These are phyloP conservation scores for Sisor rabdophorus DNA, from an alignment of 2,113 vertebrate genomes.

Conservation along the genomic window DNA sequence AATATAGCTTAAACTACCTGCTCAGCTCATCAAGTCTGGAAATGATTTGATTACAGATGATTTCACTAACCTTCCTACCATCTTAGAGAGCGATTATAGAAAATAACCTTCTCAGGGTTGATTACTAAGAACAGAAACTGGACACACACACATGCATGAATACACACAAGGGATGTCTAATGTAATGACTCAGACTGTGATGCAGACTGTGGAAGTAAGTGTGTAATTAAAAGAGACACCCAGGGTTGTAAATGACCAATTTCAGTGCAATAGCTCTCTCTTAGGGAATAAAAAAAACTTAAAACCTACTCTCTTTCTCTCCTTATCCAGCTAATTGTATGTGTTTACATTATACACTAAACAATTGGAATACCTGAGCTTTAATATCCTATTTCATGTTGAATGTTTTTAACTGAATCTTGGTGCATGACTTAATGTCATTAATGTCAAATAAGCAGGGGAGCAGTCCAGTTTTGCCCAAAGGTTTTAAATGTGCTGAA, in stretches of 20 bases:
- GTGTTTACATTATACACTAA: neutral
- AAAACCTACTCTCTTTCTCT: neutral
- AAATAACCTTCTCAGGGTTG: neutral
- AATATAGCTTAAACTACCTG: neutral
- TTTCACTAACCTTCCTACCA: neutral
- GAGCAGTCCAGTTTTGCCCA: too few species aligned
- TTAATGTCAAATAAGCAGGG: too few species aligned
- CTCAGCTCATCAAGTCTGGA: constrained; percentile 8
- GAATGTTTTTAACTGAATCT: too few species aligned
- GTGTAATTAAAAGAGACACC: constrained; percentile 21
- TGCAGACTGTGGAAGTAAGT: constrained; percentile 7
- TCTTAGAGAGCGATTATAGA: constrained; percentile 1
- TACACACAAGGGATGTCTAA: constrained; percentile 1
- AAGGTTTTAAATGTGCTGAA: too few species aligned
- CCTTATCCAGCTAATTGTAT: neutral
- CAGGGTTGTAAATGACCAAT: constrained; percentile 9
- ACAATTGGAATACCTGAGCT: too few species aligned
- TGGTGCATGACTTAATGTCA: too few species aligned
- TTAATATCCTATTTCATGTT: too few species aligned
- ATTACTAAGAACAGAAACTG: constrained; percentile 13
- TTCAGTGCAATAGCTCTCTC: neutral
- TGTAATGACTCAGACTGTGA: constrained; percentile 22
- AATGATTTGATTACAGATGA: constrained; percentile 20
- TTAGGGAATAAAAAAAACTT: neutral
- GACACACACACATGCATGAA: constrained; percentile 6